These are phyloP conservation scores for Fratercula arctica DNA, from an alignment of 2,797 vertebrate species.

Conservation along the genomic window DNA sequence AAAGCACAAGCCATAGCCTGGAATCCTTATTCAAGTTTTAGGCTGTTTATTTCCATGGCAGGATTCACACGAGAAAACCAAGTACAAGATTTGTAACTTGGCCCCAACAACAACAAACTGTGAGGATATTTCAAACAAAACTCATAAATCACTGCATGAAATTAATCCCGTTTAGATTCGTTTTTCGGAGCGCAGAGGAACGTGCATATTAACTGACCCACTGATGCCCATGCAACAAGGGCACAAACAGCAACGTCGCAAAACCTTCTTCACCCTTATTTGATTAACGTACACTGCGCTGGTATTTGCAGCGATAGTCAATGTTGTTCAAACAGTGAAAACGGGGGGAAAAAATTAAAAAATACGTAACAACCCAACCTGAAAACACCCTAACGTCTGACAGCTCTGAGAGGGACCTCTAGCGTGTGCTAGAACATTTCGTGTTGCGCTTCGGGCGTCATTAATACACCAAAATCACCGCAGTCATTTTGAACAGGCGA, in stretches of 20 bases:
- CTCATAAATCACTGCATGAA: not conserved
- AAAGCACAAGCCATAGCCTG: not conserved
- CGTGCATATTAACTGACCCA: not conserved
- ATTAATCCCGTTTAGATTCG: not conserved
- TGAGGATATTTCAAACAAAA: not conserved
- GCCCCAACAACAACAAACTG: not conserved
- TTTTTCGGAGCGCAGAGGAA: not conserved
- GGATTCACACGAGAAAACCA: not conserved
- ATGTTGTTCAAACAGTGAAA: not conserved
- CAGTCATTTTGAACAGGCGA: slow-evolving; percentile 67
- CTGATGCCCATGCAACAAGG: not conserved
- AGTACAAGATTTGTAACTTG: not conserved
- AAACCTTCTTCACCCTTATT: not conserved
- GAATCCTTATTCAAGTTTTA: not conserved
- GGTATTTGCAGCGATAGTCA: not conserved
- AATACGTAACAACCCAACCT: not conserved
- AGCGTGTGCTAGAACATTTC: slow-evolving; percentile 72
- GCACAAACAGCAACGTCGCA: not conserved
- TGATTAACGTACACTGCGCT: not conserved
- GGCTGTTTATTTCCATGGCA: not conserved
- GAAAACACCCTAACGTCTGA: slow-evolving; percentile 24
- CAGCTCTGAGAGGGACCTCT: slow-evolving; percentile 81
- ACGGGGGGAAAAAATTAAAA: no score
- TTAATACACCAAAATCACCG: slow-evolving; percentile 73
- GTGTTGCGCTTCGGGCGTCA: slow-evolving; percentile 61